These are phyloP conservation scores for Scolopax mira DNA, from an alignment of 2,113 vertebrate genomes.

Conservation along the genomic window DNA sequence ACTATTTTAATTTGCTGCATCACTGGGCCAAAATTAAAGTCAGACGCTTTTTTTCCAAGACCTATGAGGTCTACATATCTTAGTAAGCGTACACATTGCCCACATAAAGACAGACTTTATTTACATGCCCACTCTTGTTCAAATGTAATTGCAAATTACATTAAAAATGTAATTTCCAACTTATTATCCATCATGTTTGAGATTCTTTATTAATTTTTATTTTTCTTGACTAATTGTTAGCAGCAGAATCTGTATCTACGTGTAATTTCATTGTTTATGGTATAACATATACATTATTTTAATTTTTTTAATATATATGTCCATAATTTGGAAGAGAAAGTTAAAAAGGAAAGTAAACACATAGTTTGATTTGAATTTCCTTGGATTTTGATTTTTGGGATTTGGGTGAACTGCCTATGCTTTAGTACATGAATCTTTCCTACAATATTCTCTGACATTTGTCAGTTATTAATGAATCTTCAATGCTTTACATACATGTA, in stretches of 20 bases:
- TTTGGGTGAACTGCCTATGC: not conserved
- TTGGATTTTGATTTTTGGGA: not conserved
- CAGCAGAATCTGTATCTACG: not conserved
- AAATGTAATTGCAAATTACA: too few species aligned
- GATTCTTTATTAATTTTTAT: not conserved
- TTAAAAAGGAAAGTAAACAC: not conserved
- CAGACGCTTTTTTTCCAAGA: not conserved
- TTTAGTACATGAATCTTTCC: not conserved
- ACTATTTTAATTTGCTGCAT: slow-evolving; percentile 5
- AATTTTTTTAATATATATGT: not conserved
- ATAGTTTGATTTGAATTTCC: not conserved
- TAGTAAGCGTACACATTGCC: not conserved
- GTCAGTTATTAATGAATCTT: not conserved
- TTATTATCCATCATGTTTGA: not conserved
- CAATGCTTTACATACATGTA: not conserved
- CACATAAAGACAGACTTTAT: not conserved
- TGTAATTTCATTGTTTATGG: not conserved
- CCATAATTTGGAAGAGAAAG: not conserved
- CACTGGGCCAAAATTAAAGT: not conserved
- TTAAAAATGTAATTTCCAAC: not conserved
- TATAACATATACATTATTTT: not conserved
- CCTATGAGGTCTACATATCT: not conserved
- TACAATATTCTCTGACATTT: not conserved
- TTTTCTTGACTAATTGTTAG: not conserved
- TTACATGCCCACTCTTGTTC: not conserved